Evolutionary conservation across 2,888 invertebrate species (phyloP).

Genomic region (Eueremaeus valkanovi): DNA sequence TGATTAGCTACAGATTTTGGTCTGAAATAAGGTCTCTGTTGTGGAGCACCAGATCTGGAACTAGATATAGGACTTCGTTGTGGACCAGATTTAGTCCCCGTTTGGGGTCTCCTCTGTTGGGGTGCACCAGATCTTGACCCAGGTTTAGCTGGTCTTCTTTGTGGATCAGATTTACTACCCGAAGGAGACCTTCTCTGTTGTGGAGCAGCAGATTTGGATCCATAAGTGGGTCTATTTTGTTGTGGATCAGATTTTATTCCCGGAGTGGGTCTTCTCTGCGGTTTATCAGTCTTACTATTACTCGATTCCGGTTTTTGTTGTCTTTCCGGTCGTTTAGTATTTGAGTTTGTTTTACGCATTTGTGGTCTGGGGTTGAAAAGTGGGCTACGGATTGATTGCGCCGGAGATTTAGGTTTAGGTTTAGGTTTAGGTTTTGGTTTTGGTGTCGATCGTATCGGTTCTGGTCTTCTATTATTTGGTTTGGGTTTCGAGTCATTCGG

Average conservation of each 20-base stretch:
- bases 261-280: too few species aligned
- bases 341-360: not conserved
- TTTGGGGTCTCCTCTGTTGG: not conserved
- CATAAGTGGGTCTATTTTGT: too few species aligned
- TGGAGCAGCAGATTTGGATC: too few species aligned
- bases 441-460: not conserved
- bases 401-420: not conserved
- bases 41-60: not conserved
- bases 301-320: not conserved
- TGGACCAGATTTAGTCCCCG: conserved; percentile 11
- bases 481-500: not conserved
- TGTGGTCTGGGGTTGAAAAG: conserved; percentile 4
- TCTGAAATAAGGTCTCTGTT: not conserved
- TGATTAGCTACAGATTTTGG: not conserved
- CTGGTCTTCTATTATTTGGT: not conserved
- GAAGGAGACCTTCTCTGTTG: too few species aligned
- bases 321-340: not conserved
- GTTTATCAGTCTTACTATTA: not conserved
- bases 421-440: not conserved
- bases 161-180: too few species aligned
- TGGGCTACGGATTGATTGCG: not conserved
- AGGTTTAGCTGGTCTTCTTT: too few species aligned
- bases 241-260: too few species aligned
- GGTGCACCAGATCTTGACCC: conserved; percentile 5
- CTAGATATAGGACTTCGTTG: conserved; percentile 20